These are phyloP conservation scores for Blastobasis adustella DNA, from an alignment of 2,888 invertebrate genomes.

Conservation along the genomic window DNA sequence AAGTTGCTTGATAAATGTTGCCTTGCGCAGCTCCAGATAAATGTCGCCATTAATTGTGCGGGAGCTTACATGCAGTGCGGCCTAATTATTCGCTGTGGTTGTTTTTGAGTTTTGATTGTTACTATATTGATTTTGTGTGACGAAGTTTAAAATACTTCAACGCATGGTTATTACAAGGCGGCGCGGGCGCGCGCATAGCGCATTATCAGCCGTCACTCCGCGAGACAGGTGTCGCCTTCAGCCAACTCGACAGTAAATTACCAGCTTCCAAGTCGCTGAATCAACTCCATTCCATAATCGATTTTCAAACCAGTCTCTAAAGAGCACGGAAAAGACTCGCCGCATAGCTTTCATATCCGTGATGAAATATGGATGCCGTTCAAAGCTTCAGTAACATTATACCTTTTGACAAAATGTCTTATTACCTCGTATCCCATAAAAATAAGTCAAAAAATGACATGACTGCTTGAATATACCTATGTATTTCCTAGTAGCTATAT, in stretches of 20 bases:
- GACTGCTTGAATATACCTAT: no score
- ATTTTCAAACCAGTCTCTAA: conserved; percentile 57
- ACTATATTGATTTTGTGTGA: neutral
- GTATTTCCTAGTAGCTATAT: no score
- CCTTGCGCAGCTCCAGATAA: conserved; percentile 25
- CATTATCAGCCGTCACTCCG: conserved; percentile 70
- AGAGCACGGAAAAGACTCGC: conserved; percentile 22
- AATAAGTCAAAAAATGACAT: no score
- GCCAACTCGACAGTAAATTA: conserved; percentile 73
- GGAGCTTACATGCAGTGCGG: no score
- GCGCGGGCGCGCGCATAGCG: conserved; percentile 17
- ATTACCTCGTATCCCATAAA: no score
- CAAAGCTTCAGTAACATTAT: no score
- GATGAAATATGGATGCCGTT: no score
- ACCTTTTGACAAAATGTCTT: no score
- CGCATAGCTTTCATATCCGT: neutral
- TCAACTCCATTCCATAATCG: conserved; percentile 65
- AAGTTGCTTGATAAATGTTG: conserved; percentile 56
- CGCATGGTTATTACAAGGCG: neutral
- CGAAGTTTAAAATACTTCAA: conserved; percentile 10
- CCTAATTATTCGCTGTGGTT: neutral
- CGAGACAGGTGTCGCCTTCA: conserved; percentile 73
- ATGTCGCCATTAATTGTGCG: conserved; percentile 15
- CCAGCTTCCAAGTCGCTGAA: conserved; percentile 69
- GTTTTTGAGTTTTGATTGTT: neutral